Evolutionary conservation across 2,888 invertebrate genomes (phyloP), one percentile per base, ranked within the genome.

Genomic region (Cheilosia impressa): DNA sequence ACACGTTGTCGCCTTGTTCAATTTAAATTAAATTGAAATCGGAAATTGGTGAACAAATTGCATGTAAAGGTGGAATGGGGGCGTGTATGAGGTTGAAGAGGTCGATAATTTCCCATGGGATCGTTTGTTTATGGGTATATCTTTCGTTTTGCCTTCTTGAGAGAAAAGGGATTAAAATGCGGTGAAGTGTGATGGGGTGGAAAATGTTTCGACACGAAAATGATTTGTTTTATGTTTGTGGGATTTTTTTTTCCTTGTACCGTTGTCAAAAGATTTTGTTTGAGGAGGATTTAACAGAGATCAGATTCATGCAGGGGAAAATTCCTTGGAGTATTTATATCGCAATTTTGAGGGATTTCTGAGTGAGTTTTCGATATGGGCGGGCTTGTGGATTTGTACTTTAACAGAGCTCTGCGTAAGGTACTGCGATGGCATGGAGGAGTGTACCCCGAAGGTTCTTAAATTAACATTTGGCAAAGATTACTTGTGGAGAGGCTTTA

Each of bases 51-150:
- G 47, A 9, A 47, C 47, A 79, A 79, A 79, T 79, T 84, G 69
- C 69, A 75, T 71, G 75, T 65, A 79, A 76, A 69, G 71, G 47
- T 55, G 55, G 27, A 22, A 22, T 58, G 43, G 58, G 15, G 45
- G 45, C 17, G 45, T 17, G 7, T 45, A 45, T 19, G 47, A 47
- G 79, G 75, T 58, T 58, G 69, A 69, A 65, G 69, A 79, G 84
- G 69, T 75, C 31, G 43, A 55, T 84, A 84, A 84, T 84, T 84
- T 84, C 84, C 84, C 84, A 41, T 41, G 84, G 79, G 84, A 84
- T 71, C 69, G 75, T 84, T 84, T 84, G 84, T 71, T 79, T 60
- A 31, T 31, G 24, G 24, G 65, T 71, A 76, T 75, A 76, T 75
- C 58, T 3, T 10, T 13, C 19, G 7, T 47, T 17, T 34, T 34